These are phyloP conservation scores for Ceratotherium simum DNA, from an alignment of 2,113 vertebrate genomes.

Conservation along the genomic window DNA sequence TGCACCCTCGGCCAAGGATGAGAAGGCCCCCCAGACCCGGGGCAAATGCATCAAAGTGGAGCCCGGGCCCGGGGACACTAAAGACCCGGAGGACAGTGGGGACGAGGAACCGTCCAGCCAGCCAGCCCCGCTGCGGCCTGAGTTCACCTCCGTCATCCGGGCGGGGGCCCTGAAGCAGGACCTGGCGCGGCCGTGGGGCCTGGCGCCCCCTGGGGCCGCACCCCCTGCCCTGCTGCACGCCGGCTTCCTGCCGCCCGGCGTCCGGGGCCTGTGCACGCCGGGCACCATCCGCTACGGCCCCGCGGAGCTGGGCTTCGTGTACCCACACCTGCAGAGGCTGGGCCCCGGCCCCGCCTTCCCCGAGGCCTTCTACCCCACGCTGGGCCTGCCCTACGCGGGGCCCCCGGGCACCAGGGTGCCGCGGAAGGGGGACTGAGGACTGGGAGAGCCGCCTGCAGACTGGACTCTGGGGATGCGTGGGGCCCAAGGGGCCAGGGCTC, in stretches of 20 bases:
- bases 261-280: conserved; percentile 92
- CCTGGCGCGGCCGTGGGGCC: conserved; percentile 59
- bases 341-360: conserved; percentile 48
- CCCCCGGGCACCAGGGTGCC: conserved; percentile 68
- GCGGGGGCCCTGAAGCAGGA: conserved; percentile 72
- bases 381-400: conserved; percentile 79
- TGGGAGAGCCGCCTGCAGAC: background rate
- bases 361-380: conserved; percentile 72
- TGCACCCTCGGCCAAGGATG: conserved; percentile 76
- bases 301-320: conserved; percentile 90
- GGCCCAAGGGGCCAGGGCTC: background rate
- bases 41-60: conserved; percentile 89
- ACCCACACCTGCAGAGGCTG: conserved; percentile 93
- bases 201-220: conserved; percentile 84
- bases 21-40: conserved; percentile 49
- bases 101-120: conserved; percentile 85
- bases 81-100: conserved; percentile 80
- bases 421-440: conserved; percentile 86
- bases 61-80: background rate
- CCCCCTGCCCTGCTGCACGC: conserved; percentile 80
- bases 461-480: rapidly evolving
- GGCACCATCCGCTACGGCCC: conserved; percentile 94
- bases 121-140: background rate
- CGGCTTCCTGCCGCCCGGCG: conserved; percentile 86
- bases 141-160: conserved; percentile 79